A percentile compares a stretch with the other conserved stretches of the same genome.
phyloP scores from a whole-genome alignment of 2,113 vertebrate genomes.

The Pseudopodoces humilis region DNA sequence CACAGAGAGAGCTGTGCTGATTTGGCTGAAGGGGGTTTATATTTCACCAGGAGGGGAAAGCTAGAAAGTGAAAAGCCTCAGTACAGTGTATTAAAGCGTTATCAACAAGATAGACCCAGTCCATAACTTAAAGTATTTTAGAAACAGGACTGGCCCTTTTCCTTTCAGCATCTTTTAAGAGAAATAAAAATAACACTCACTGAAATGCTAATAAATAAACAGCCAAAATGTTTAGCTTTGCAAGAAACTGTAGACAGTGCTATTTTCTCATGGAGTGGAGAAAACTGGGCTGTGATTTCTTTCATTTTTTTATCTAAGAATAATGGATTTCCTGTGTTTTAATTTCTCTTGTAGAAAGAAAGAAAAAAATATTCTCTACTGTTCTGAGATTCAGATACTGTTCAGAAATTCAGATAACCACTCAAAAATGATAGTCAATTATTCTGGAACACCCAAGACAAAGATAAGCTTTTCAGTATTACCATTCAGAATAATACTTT shows the following conservation, averaged over 20 bases:
- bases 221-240: neutral
- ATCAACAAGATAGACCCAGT: neutral
- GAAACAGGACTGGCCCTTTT: neutral
- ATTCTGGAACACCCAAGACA: neutral
- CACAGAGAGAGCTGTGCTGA: neutral
- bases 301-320: neutral
- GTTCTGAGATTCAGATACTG: neutral
- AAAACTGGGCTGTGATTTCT: neutral
- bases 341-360: neutral
- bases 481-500: neutral
- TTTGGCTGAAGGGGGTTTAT: neutral
- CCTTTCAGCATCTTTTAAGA: neutral
- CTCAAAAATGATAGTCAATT: neutral
- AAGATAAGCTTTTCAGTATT: neutral
- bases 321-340: neutral
- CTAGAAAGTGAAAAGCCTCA: neutral
- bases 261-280: neutral
- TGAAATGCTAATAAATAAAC: neutral
- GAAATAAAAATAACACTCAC: neutral
- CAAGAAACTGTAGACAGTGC: neutral
- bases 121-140: neutral
- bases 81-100: neutral
- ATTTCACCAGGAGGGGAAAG: neutral
- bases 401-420: neutral
- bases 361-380: neutral